A percentile compares a stretch with the other conserved stretches of the same genome.
Evolutionary conservation across 2,797 vertebrate species (phyloP).

Genomic region (Oceanodroma leucorhoa): DNA sequence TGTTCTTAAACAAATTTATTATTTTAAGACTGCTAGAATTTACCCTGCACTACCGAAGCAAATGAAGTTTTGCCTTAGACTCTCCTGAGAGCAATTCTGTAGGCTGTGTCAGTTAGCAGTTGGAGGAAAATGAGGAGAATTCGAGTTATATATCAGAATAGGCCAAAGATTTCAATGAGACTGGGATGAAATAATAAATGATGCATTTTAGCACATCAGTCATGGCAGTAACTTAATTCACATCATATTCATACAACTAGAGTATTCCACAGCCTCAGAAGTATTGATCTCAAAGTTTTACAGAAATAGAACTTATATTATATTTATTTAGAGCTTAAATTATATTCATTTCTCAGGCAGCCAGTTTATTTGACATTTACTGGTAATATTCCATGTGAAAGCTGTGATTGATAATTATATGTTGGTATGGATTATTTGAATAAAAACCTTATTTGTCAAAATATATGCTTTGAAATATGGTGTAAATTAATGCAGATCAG

Average conservation of each 20-base stretch:
- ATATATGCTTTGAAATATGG: neutral
- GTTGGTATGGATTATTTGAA: neutral
- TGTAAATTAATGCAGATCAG: neutral
- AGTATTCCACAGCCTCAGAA: neutral
- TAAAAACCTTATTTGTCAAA: neutral
- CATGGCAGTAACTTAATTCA: neutral
- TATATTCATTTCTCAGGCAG: neutral
- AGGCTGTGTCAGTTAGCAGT: neutral
- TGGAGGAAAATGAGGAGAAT: neutral
- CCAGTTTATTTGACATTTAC: neutral
- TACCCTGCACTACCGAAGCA: neutral
- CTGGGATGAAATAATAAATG: constrained; percentile 2
- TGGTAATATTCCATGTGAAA: neutral
- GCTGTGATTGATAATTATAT: neutral
- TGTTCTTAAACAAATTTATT: neutral
- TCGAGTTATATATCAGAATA: neutral
- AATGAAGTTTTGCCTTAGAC: neutral
- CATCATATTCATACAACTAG: neutral
- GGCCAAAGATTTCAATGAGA: neutral
- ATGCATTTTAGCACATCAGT: neutral
- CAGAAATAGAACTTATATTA: neutral
- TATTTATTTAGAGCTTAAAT: constrained; percentile 2
- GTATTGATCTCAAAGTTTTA: neutral
- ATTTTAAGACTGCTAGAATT: neutral
- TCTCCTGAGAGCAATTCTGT: neutral